Conservation (phyloP, 1,140 invertebrate genomes). For the Lysiphlebus fabarum region DNA sequence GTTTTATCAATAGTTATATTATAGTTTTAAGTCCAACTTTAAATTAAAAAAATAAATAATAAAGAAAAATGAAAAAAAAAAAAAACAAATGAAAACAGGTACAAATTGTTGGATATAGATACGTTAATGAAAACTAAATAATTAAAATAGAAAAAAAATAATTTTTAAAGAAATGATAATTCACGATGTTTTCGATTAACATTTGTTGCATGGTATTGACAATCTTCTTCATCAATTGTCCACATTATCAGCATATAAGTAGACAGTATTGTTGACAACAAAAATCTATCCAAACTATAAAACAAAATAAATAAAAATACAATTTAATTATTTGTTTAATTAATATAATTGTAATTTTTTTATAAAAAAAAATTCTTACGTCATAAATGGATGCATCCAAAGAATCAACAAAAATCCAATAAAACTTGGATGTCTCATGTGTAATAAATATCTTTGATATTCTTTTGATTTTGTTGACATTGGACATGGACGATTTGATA, state of each 20-base stretch:
- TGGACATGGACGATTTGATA: constrained; percentile 49
- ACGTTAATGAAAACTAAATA: background rate
- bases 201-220: constrained; percentile 48
- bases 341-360: constrained; percentile 34
- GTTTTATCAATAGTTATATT: too few relatives aligned
- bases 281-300: constrained; percentile 55
- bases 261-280: constrained; percentile 51
- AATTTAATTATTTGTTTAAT: constrained; percentile 18
- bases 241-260: constrained; percentile 56
- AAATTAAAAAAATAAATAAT: background rate
- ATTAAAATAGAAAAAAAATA: constrained; percentile 1
- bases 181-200: constrained; percentile 38
- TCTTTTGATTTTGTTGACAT: constrained; percentile 51
- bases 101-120: constrained; percentile 6
- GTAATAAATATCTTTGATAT: constrained; percentile 48
- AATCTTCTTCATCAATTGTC: constrained; percentile 55
- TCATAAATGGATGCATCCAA: constrained; percentile 59
- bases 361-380: constrained; percentile 41
- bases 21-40: too few relatives aligned
- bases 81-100: background rate
- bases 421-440: constrained; percentile 61
- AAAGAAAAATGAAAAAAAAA: background rate
- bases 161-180: constrained; percentile 19
- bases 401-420: constrained; percentile 55
- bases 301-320: constrained; percentile 30